phyloP scores from a whole-genome alignment of 2,113 vertebrate species.

The Meriones unguiculatus region DNA sequence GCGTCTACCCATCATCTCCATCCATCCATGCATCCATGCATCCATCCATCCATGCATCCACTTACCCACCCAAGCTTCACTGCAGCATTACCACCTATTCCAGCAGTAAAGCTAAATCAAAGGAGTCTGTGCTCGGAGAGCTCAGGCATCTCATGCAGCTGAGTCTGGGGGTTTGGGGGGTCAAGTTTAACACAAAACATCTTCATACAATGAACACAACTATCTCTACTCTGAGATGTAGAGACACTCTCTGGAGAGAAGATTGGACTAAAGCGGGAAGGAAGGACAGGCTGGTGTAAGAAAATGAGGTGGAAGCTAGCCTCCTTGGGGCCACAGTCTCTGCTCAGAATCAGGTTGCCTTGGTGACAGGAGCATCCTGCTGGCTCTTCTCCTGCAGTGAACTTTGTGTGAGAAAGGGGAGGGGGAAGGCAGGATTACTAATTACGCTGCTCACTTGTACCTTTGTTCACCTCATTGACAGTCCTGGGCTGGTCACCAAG shows the following conservation, averaged over 20 bases:
- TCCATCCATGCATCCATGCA: not conserved
- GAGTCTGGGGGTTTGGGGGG: no score
- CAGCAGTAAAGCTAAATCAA: conserved; percentile 7
- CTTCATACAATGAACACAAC: not conserved
- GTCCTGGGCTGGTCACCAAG: not conserved
- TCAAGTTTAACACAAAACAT: conserved; percentile 44
- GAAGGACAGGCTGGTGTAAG: not conserved
- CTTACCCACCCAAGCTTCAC: not conserved
- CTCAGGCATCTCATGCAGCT: not conserved
- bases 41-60: not conserved
- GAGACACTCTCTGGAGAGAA: conserved; percentile 22
- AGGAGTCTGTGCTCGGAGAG: not conserved
- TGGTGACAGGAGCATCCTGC: conserved; percentile 46
- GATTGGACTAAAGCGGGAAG: not conserved
- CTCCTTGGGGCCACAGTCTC: conserved; percentile 3
- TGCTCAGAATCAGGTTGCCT: conserved; percentile 49
- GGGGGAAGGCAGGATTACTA: not conserved
- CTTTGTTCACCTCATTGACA: not conserved
- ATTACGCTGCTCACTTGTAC: not conserved
- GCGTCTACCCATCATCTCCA: no score
- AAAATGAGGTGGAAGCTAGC: not conserved
- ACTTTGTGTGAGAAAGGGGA: not conserved
- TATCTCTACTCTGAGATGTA: not conserved
- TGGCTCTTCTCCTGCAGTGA: not conserved
- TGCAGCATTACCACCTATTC: not conserved